phyloP scores from a whole-genome alignment of 2,888 invertebrate genomes.

The Malthinus flaveolus region DNA sequence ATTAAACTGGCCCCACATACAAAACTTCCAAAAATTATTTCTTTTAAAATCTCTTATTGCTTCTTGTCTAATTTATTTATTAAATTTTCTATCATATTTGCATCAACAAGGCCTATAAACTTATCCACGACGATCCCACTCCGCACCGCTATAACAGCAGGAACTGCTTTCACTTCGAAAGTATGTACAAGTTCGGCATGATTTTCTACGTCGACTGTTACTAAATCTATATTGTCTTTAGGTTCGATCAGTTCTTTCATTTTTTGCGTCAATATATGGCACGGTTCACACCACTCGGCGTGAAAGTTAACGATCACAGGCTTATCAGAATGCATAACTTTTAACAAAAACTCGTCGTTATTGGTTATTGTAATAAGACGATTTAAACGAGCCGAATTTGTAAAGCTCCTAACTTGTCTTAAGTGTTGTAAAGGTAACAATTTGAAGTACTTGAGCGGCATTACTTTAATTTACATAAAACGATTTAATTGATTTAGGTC shows the following conservation, averaged over 20 bases:
- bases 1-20: background rate
- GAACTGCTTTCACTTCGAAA: slow-evolving; percentile 81
- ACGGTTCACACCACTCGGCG: slow-evolving; percentile 90
- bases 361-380: slow-evolving; percentile 64
- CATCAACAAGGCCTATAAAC: slow-evolving; percentile 84
- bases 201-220: slow-evolving; percentile 80
- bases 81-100: slow-evolving; percentile 77
- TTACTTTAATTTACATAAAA: slow-evolving; percentile 33
- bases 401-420: slow-evolving; percentile 27
- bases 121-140: slow-evolving; percentile 85
- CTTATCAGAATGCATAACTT: slow-evolving; percentile 81
- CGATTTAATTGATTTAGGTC: slow-evolving; percentile 54
- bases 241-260: slow-evolving; percentile 76
- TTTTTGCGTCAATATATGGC: slow-evolving; percentile 84
- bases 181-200: slow-evolving; percentile 82
- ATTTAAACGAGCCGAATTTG: slow-evolving; percentile 36
- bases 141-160: slow-evolving; percentile 78
- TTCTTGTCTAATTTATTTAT: slow-evolving; percentile 64
- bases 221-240: slow-evolving; percentile 72
- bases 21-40: too few species aligned
- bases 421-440: slow-evolving; percentile 3
- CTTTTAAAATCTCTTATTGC: slow-evolving; percentile 22
- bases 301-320: slow-evolving; percentile 91
- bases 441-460: slow-evolving; percentile 4
- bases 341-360: slow-evolving; percentile 76